A percentile compares a stretch with the other conserved stretches of the same genome.
Conservation (phyloP, 2,113 vertebrate species). For the Phaethornis superciliosus region DNA sequence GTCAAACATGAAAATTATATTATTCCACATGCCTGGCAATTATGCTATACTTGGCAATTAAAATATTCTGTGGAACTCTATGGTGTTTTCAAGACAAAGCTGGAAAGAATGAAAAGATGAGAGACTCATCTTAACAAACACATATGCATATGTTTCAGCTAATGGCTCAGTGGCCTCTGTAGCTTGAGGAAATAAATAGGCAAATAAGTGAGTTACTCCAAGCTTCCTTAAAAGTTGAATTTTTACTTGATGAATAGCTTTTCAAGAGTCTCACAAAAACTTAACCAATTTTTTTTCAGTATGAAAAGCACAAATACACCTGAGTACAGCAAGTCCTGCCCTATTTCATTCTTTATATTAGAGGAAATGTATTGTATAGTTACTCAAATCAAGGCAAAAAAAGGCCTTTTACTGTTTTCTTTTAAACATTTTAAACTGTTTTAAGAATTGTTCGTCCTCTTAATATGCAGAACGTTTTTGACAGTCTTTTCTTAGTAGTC, state of each 20-base stretch:
- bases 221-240: neutral
- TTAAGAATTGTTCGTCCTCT: neutral
- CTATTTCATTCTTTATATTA: neutral
- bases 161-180: neutral
- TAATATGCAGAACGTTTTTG: neutral
- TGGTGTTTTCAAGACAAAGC: slow-evolving; percentile 28
- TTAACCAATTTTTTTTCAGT: neutral
- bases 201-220: no score
- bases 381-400: neutral
- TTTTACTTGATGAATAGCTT: neutral
- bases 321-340: neutral
- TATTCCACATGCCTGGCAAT: slow-evolving; percentile 1
- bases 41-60: slow-evolving; percentile 15
- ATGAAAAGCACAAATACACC: neutral
- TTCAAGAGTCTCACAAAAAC: neutral
- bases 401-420: neutral
- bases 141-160: neutral
- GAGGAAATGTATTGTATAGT: neutral
- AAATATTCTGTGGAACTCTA: slow-evolving; percentile 1
- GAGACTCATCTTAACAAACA: neutral
- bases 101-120: slow-evolving; percentile 45
- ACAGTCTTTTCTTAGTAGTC: neutral
- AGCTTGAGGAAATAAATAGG: neutral
- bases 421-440: neutral
- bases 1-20: slow-evolving; percentile 44